A percentile compares a stretch with the other conserved stretches of the same genome.
Evolutionary conservation across 2,113 vertebrate species (phyloP).

Genomic region (Indicator maculatus): DNA sequence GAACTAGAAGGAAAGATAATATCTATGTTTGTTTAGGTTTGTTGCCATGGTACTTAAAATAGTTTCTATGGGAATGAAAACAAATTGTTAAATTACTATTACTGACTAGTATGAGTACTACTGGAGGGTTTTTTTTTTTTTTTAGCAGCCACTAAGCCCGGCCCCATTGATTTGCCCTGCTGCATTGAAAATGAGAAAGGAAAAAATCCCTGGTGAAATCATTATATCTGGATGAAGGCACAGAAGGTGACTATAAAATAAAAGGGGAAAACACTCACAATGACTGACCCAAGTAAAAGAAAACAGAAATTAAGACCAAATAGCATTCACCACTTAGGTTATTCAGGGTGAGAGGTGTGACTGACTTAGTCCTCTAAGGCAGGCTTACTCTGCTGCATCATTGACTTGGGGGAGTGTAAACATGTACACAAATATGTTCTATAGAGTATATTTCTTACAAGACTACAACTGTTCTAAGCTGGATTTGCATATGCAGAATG

Average conservation of each 20-base stretch:
- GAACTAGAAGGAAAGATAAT: background rate
- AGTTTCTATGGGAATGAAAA: conserved; percentile 49
- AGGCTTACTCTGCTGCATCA: background rate
- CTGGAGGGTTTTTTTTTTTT: background rate
- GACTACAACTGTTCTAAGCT: background rate
- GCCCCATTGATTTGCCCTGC: conserved; percentile 4
- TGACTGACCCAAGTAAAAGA: background rate
- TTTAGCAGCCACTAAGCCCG: background rate
- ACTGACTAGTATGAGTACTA: background rate
- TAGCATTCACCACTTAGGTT: background rate
- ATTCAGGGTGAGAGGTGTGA: background rate
- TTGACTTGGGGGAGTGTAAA: background rate
- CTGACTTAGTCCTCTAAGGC: background rate
- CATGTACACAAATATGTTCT: background rate
- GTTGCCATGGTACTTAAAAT: conserved; percentile 27
- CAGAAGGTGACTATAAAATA: background rate
- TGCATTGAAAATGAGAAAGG: background rate
- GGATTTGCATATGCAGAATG: background rate
- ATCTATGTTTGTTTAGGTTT: conserved; percentile 46
- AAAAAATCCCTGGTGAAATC: conserved; percentile 1
- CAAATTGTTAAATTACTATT: conserved; percentile 1
- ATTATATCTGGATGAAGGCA: conserved; percentile 23
- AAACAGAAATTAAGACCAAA: background rate
- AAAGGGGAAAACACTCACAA: background rate
- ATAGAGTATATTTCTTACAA: background rate